Evolutionary conservation across 2,113 vertebrate genomes (phyloP).

Genomic region (Scalopus aquaticus): DNA sequence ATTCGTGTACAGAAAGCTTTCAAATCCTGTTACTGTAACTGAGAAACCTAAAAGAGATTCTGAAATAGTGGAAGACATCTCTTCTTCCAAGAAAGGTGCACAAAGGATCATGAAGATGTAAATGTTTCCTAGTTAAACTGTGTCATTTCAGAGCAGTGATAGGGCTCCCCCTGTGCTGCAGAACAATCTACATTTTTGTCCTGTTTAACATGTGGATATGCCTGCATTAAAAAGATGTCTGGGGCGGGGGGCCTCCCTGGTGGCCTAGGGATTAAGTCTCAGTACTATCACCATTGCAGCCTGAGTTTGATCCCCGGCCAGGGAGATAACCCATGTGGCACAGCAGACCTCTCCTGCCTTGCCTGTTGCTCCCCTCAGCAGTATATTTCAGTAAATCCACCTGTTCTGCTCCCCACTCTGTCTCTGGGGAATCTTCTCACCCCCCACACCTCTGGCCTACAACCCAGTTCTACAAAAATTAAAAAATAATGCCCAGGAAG

Average conservation of each 20-base stretch:
- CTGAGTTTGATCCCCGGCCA: too few species aligned
- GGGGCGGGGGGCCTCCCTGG: too few species aligned
- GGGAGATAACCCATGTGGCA: too few species aligned
- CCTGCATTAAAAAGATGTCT: too few species aligned
- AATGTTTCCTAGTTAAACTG: background rate
- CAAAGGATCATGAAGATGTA: background rate
- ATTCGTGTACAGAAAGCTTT: background rate
- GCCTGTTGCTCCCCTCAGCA: too few species aligned
- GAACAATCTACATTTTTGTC: background rate
- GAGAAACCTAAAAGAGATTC: background rate
- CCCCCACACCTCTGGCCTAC: too few species aligned
- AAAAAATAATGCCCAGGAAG: background rate
- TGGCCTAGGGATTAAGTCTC: too few species aligned
- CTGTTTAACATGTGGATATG: background rate
- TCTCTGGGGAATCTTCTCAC: too few species aligned
- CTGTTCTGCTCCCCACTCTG: too few species aligned
- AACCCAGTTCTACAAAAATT: background rate
- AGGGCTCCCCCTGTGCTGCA: background rate
- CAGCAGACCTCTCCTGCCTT: too few species aligned
- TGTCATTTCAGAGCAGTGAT: background rate
- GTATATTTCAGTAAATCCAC: too few species aligned
- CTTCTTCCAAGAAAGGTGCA: background rate
- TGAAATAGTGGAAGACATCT: background rate
- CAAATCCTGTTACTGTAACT: background rate
- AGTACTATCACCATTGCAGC: too few species aligned